These are phyloP conservation scores for Oscheius onirici DNA, from an alignment of 2,888 invertebrate genomes.

Conservation along the genomic window DNA sequence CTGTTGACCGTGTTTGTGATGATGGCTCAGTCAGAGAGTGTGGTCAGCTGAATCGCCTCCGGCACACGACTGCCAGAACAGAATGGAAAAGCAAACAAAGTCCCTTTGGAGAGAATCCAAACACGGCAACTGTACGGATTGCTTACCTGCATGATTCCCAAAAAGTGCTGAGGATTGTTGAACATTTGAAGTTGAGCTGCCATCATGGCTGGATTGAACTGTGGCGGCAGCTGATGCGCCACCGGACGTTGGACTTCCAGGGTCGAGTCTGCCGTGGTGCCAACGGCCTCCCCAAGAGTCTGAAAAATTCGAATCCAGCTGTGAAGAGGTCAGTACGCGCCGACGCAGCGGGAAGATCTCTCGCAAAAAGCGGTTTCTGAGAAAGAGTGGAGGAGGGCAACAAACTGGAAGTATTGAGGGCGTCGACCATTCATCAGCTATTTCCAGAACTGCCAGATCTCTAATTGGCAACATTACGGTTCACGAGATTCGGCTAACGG, in stretches of 20 bases:
- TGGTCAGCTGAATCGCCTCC: constrained; percentile 32
- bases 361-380: too few species aligned
- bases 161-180: constrained; percentile 46
- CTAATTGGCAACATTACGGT: too few species aligned
- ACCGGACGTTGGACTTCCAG: constrained; percentile 26
- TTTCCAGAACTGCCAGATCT: too few species aligned
- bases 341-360: too few species aligned
- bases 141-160: constrained; percentile 60
- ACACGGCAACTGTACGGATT: constrained; percentile 15
- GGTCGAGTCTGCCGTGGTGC: background rate
- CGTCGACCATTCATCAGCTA: too few species aligned
- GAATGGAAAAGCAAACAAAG: constrained; percentile 24
- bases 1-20: background rate
- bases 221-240: constrained; percentile 18
- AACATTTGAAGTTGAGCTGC: constrained; percentile 59
- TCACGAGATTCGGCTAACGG: too few species aligned
- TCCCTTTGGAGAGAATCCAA: constrained; percentile 19
- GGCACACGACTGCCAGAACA: constrained; percentile 15
- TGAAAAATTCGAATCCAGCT: constrained; percentile 2
- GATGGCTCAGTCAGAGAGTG: background rate
- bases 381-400: too few species aligned
- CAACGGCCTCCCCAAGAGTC: constrained; percentile 30
- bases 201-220: constrained; percentile 57
- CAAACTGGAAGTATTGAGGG: too few species aligned
- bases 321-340: background rate